A percentile compares a stretch with the other conserved stretches of the same genome.
Evolutionary conservation across 23 tunicate genomes (phyloP).

Genomic region (Styela clava): DNA sequence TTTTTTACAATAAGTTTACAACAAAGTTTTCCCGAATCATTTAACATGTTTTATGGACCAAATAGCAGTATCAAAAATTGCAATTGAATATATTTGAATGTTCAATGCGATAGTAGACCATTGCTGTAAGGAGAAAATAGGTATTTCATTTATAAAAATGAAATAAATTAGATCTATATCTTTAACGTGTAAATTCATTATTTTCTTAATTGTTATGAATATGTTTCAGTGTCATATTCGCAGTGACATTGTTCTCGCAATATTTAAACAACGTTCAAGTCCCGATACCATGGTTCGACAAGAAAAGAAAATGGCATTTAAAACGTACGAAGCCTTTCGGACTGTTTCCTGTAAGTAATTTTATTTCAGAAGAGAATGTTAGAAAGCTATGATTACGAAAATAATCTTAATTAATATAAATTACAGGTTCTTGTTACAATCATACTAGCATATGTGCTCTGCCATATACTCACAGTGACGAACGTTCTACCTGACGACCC

Average conservation of each 20-base stretch:
- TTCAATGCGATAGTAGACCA: too few relatives aligned
- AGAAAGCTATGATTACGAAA: too few relatives aligned
- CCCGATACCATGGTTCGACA: slow-evolving; percentile 38
- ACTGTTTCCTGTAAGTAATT: slow-evolving; percentile 63
- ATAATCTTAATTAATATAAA: too few relatives aligned
- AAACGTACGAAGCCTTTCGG: slow-evolving; percentile 16
- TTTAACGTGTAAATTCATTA: too few relatives aligned
- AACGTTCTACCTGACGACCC: slow-evolving; percentile 27
- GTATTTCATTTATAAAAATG: too few relatives aligned
- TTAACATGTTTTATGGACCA: background rate
- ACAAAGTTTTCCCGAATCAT: background rate
- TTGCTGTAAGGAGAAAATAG: too few relatives aligned
- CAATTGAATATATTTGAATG: too few relatives aligned
- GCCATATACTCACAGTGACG: slow-evolving; percentile 37
- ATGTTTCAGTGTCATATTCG: slow-evolving; percentile 30
- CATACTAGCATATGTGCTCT: slow-evolving; percentile 24
- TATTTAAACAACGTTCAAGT: slow-evolving; percentile 33
- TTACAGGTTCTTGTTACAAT: slow-evolving; percentile 37
- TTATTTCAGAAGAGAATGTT: too few relatives aligned
- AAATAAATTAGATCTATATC: too few relatives aligned
- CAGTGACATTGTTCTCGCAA: slow-evolving; percentile 53
- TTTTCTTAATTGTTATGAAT: too few relatives aligned
- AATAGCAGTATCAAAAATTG: background rate
- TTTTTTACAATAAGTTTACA: background rate
- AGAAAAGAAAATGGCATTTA: slow-evolving; percentile 31